A percentile compares a stretch with the other conserved stretches of the same genome.
Conservation (phyloP, 2,888 invertebrate genomes). For the Salpingus planirostris region DNA sequence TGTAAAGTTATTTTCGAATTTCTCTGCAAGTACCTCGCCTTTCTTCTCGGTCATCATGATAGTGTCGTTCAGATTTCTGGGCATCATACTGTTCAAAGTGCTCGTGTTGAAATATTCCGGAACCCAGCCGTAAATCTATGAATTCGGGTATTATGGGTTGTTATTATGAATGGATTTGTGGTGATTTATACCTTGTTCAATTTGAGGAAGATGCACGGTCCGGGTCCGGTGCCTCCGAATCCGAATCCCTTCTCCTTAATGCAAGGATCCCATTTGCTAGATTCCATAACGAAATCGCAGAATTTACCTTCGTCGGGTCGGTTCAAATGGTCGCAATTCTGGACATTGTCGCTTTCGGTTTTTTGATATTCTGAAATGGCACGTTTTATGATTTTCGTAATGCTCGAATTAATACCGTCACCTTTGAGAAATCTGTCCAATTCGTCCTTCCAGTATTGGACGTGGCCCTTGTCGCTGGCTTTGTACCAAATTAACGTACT, state of each 20-base stretch:
- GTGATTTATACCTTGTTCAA: constrained; percentile 92
- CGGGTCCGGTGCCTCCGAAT: constrained; percentile 58
- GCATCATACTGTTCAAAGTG: constrained; percentile 66
- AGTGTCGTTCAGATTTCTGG: constrained; percentile 62
- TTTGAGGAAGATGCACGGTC: constrained; percentile 94
- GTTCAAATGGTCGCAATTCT: constrained; percentile 7
- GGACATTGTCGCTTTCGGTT: constrained; percentile 16
- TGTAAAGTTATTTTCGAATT: not conserved
- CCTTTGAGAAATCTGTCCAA: constrained; percentile 68
- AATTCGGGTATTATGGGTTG: no score
- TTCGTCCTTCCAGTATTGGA: constrained; percentile 70
- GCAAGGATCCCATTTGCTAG: constrained; percentile 63
- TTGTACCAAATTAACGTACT: constrained; percentile 96
- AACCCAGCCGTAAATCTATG: constrained; percentile 84
- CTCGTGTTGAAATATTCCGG: constrained; percentile 70
- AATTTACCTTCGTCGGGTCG: constrained; percentile 50
- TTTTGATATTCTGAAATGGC: no score
- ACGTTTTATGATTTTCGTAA: no score
- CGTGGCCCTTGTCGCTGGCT: constrained; percentile 66
- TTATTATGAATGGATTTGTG: no score
- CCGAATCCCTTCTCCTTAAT: constrained; percentile 72
- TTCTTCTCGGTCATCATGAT: constrained; percentile 41
- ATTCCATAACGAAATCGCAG: constrained; percentile 66
- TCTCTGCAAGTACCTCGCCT: constrained; percentile 16
- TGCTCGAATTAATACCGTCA: no score